Evolutionary conservation across 2,797 vertebrate genomes (phyloP), one percentile per base, ranked within the genome.

Genomic region (Ammospiza maritima): DNA sequence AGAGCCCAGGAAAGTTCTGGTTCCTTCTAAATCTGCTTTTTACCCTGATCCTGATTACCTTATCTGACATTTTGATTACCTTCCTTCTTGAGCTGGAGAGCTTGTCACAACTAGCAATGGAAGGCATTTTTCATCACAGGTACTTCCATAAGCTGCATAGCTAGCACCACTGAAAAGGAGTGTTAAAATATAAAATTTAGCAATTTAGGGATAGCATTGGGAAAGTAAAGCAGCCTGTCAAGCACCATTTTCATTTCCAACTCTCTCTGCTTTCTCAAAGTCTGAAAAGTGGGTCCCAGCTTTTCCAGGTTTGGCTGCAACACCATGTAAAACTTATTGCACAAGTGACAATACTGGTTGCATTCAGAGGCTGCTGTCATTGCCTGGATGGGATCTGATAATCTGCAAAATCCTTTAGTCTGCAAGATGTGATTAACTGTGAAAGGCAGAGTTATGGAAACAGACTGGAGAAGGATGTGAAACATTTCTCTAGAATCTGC

Each of bases 401-500:
- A 72, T 81, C 74, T 93, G 62, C 21, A 83, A 73, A 89, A 71
- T 66, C 48, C 47, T 89, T 83, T 44, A 44, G 36, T 60, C 45
- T 81, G 90, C 57, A 78, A 78, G 23, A 65, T 69, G 53, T 42
- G 50, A 85, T 65, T 85, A 80, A 67, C 38, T 61, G 87, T 11
- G 4, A 70, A 64, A 88, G 54, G 25, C 51, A 84, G 62, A 87
- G 62, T 69, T 70, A 66, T 38, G 65, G 53, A 45, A 58, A 75
- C 27, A 51, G 57, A 73, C 4, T 62, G 62, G 16, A 84, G 70
- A 61, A 72, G 64, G 21, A 29, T n/a, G 66, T 80, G 79, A 74
- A 86, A 80, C 30, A 26, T 72, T 95, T 67, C 81, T 83, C 9
- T 40, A 45, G 75, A 75, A 87, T 50, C 29, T 87, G 5, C 60